Evolutionary conservation across 2,797 vertebrate genomes (phyloP).

Genomic region (Microcaecilia unicolor): DNA sequence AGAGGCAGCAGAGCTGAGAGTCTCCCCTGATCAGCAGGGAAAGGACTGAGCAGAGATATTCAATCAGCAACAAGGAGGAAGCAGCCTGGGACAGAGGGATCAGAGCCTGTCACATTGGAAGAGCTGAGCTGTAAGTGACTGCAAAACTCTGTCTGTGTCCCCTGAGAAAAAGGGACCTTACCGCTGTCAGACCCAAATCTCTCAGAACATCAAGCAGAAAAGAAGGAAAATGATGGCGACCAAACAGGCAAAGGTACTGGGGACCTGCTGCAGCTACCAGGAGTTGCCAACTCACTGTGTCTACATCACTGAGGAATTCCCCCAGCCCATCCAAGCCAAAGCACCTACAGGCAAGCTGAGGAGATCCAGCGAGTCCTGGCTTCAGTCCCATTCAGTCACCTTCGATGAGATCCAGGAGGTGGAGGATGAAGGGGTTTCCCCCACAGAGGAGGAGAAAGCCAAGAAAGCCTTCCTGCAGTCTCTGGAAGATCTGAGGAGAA

Average conservation of each 20-base stretch:
- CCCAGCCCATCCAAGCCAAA: slow-evolving; percentile 71
- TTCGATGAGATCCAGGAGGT: slow-evolving; percentile 95
- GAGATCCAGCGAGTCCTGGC: slow-evolving; percentile 77
- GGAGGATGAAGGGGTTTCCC: slow-evolving; percentile 87
- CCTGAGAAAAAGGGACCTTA: no score
- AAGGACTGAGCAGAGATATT: no score
- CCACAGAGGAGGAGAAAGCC: slow-evolving; percentile 88
- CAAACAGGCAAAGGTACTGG: slow-evolving; percentile 65
- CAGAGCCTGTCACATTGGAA: background rate
- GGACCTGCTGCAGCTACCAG: slow-evolving; percentile 70
- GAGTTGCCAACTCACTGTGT: slow-evolving; percentile 73
- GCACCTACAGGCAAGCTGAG: slow-evolving; percentile 64
- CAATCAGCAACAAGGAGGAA: background rate
- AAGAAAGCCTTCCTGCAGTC: slow-evolving; percentile 87
- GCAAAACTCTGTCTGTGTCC: background rate
- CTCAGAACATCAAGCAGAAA: no score
- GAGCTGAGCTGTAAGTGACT: background rate
- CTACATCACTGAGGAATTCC: slow-evolving; percentile 80
- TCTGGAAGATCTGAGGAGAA: slow-evolving; percentile 85
- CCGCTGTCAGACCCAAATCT: no score
- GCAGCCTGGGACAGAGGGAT: background rate
- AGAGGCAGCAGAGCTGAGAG: no score
- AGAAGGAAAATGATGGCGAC: slow-evolving; percentile 66
- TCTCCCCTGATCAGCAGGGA: no score
- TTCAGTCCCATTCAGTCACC: slow-evolving; percentile 96